Evolutionary conservation across 2,113 vertebrate species (phyloP), one percentile per base, ranked within the genome.

Genomic region (Nycticebus coucang): DNA sequence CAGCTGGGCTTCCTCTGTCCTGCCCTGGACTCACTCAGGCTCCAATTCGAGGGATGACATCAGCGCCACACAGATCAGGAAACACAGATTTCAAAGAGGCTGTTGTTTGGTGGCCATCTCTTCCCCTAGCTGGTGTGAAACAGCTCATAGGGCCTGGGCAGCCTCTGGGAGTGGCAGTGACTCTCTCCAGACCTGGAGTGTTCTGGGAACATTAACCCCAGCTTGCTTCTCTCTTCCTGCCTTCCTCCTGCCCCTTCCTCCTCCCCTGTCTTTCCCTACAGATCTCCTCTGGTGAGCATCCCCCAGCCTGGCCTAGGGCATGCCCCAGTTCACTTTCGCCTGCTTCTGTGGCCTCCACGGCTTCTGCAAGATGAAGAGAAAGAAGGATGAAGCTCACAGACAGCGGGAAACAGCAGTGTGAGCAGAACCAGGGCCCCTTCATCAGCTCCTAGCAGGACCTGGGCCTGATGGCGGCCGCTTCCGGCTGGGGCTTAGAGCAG

Each of bases 281-380:
- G 98, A 93, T 97, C 75, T 97, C 57, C 94, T 41, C 79, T 80
- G 91, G 89, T 96, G 97, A 98, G 83, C 74, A 24, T 95, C 92
- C 1, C 86, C 79, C 95, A 41, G 79, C 87, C 94, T 18, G 83
- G 96, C 89, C 92, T 97, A 97, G 98, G 98, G 97, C 97, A 99
- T 99, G 99, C 99, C 99, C 98, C 99, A 99, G 95, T 99, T 99
- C 98, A 99, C 99, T 96, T 99, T 99, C 4, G 99, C 99, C 98
- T 99, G 99, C 95, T 99, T 99, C 98, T 99, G 99, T 0, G 99
- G 99, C 96, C 99, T 99, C 96, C 99, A 99, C 5, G 98, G 99
- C 98, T 99, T 99, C 98, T 99, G 99, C 98, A 98, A 98, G 94
- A 98, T 98, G 98, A 98, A 98, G 95, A 98, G 98, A 95, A 98